Percentiles rank a stretch among this genome's conserved stretches.
These are phyloP conservation scores for Emys orbicularis DNA, from an alignment of 2,797 vertebrate genomes.

Conservation along the genomic window DNA sequence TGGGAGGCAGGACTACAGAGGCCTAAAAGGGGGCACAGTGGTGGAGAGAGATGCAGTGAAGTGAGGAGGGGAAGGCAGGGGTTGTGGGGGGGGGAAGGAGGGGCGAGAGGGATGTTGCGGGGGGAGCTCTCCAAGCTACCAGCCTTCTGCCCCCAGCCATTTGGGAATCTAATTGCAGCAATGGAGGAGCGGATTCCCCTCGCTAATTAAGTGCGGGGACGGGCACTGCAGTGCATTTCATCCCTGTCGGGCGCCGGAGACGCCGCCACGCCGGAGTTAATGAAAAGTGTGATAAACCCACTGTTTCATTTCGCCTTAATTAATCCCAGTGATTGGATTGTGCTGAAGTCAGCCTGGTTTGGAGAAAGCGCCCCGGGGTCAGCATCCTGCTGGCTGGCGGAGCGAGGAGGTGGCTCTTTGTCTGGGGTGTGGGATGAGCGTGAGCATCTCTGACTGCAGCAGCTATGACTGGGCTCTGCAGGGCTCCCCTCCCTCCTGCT, in stretches of 20 bases:
- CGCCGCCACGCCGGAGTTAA: slow-evolving; percentile 21
- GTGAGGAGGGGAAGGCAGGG: too few species aligned
- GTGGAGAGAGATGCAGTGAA: not conserved
- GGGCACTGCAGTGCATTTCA: not conserved
- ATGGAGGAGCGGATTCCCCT: not conserved
- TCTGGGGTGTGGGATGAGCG: not conserved
- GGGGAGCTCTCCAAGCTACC: not conserved
- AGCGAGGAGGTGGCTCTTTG: not conserved
- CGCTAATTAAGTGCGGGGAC: not conserved
- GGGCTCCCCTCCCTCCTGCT: not conserved
- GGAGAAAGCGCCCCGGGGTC: slow-evolving; percentile 21
- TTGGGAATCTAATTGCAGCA: not conserved
- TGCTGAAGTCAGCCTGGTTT: slow-evolving; percentile 51
- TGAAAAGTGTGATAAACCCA: slow-evolving; percentile 57
- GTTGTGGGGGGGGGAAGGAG: not conserved
- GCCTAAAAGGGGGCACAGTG: not conserved
- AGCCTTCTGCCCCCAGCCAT: not conserved
- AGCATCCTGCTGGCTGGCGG: not conserved
- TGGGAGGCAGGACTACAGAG: not conserved
- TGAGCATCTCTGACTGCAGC: not conserved
- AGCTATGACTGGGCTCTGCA: not conserved
- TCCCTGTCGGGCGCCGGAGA: not conserved
- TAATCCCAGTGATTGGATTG: slow-evolving; percentile 56
- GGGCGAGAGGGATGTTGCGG: too few species aligned
- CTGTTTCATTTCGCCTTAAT: slow-evolving; percentile 59